Evolutionary conservation across 2,888 invertebrate species (phyloP).

Genomic region (Meiosimyza platycephala): DNA sequence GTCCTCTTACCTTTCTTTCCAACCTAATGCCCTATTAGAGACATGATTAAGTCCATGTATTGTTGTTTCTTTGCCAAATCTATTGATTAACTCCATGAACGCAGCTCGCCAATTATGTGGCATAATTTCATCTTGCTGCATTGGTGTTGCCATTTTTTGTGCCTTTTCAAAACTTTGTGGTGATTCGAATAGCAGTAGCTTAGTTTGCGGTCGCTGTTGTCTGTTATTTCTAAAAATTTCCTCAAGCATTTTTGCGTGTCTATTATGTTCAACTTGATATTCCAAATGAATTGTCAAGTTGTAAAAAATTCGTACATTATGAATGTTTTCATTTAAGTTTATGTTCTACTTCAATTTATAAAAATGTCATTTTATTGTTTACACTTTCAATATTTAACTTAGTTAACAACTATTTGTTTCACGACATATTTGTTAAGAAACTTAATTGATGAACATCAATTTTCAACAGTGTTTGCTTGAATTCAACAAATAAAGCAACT

Average conservation of each 20-base stretch:
- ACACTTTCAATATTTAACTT: too few relatives aligned
- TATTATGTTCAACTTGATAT: too few relatives aligned
- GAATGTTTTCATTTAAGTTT: too few relatives aligned
- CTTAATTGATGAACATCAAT: too few relatives aligned
- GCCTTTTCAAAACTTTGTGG: not conserved
- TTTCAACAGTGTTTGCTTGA: too few relatives aligned
- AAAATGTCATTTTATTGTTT: too few relatives aligned
- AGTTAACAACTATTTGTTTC: too few relatives aligned
- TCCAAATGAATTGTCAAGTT: too few relatives aligned
- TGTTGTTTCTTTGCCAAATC: conserved; percentile 26
- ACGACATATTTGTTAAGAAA: too few relatives aligned
- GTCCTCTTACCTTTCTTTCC: conserved; percentile 5
- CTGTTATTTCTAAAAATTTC: conserved; percentile 23
- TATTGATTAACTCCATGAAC: conserved; percentile 7
- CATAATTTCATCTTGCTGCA: not conserved
- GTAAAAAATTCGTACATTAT: too few relatives aligned
- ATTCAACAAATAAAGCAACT: too few relatives aligned
- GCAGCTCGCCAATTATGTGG: not conserved
- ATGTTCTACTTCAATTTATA: too few relatives aligned
- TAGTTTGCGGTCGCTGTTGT: not conserved
- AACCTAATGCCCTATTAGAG: not conserved
- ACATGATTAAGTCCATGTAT: conserved; percentile 25
- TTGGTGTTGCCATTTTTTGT: not conserved
- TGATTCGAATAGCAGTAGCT: not conserved
- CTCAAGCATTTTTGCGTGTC: not conserved